These are phyloP conservation scores for Tachuris rubrigastra DNA, from an alignment of 2,113 vertebrate species.

Conservation along the genomic window DNA sequence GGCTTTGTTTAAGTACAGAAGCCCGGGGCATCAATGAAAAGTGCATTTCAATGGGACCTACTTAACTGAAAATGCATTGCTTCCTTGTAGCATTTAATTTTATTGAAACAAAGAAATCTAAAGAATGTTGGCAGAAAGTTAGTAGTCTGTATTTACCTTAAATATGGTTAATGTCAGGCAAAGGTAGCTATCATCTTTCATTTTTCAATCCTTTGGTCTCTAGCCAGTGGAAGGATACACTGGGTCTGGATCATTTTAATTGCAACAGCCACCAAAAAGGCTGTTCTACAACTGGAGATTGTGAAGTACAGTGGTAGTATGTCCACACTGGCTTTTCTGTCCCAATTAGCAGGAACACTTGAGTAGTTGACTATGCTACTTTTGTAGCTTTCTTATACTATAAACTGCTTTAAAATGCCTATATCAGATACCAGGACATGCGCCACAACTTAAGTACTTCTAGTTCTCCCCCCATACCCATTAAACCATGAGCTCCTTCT, in stretches of 20 bases:
- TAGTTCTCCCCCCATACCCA: background rate
- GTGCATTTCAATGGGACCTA: background rate
- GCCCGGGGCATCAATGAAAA: background rate
- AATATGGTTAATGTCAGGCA: background rate
- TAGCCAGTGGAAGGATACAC: background rate
- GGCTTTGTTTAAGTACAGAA: background rate
- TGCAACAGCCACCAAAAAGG: background rate
- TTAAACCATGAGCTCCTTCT: rapidly evolving
- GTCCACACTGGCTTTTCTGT: background rate
- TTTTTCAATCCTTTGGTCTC: background rate
- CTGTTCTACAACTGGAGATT: background rate
- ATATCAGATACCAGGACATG: background rate
- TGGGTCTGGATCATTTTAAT: background rate
- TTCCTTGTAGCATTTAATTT: background rate
- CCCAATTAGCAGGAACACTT: background rate
- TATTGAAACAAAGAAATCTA: background rate
- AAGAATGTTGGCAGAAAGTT: background rate
- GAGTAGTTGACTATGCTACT: background rate
- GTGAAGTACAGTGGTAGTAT: background rate
- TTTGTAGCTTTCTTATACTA: background rate
- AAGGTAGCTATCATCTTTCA: background rate
- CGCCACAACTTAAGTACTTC: background rate
- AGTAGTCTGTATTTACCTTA: background rate
- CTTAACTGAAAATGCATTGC: background rate
- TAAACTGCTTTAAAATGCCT: background rate